Evolutionary conservation across 2,888 invertebrate species (phyloP).

Genomic region (Platycnemis pennipes): DNA sequence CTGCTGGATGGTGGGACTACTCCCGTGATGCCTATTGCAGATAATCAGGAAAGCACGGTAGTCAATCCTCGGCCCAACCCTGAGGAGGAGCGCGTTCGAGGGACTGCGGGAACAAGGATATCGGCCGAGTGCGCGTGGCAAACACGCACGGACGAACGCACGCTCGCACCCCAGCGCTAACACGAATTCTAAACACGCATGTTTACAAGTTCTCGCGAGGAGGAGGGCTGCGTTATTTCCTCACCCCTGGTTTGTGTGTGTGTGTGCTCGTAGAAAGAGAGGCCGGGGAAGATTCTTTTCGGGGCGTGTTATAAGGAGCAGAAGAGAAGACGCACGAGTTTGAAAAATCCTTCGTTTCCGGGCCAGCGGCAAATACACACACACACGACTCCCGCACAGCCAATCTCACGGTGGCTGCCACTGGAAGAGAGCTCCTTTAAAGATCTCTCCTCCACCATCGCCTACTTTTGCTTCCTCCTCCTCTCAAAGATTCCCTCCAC

Average conservation of each 20-base stretch:
- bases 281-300: conserved; percentile 3
- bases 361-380: conserved; percentile 53
- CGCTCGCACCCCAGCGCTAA: background rate
- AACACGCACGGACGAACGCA: background rate
- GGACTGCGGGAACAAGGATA: conserved; percentile 16
- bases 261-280: background rate
- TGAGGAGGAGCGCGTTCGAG: background rate
- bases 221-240: conserved; percentile 39
- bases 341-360: conserved; percentile 60
- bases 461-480: background rate
- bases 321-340: conserved; percentile 42
- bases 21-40: background rate
- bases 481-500: conserved; percentile 22
- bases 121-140: conserved; percentile 42
- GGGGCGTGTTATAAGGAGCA: conserved; percentile 20
- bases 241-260: background rate
- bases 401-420: conserved; percentile 66
- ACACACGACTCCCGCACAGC: background rate
- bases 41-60: background rate
- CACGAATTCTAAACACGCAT: conserved; percentile 54
- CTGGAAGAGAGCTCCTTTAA: conserved; percentile 54
- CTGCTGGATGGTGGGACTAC: background rate
- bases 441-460: background rate
- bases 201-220: conserved; percentile 51
- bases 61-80: background rate